A percentile compares a stretch with the other conserved stretches of the same genome.
These are phyloP conservation scores for Takifugu rubripes DNA, from an alignment of 2,797 vertebrate species.

Conservation along the genomic window DNA sequence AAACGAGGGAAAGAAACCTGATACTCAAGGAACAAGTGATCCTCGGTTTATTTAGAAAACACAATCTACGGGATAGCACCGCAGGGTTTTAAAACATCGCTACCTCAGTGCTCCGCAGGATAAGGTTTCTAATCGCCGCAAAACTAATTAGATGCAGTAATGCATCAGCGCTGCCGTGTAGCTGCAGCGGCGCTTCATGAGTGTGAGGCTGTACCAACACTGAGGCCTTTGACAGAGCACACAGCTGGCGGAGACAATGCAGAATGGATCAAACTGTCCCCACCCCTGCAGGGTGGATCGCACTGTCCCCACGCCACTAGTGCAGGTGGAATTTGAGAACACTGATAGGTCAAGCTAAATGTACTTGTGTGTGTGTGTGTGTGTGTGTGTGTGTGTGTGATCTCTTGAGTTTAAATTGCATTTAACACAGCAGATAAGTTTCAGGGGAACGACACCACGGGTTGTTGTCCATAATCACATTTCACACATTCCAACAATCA, in stretches of 20 bases:
- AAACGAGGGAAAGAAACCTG: neutral
- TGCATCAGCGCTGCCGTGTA: neutral
- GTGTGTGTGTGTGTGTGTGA: no score
- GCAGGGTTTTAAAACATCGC: neutral
- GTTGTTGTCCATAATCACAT: no score
- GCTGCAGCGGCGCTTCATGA: constrained; percentile 3
- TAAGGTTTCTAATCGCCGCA: neutral
- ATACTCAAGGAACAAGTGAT: neutral
- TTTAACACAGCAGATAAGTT: no score
- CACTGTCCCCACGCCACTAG: no score
- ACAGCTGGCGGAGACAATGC: neutral
- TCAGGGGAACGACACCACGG: no score
- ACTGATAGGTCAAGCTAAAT: no score
- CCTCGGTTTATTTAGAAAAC: neutral
- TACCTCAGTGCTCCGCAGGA: neutral
- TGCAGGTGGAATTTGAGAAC: no score
- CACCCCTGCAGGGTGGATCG: no score
- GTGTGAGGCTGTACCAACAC: neutral
- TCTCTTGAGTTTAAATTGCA: no score
- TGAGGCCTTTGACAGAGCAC: neutral
- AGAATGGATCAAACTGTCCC: neutral
- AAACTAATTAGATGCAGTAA: constrained; percentile 7
- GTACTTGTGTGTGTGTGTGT: no score
- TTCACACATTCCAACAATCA: no score
- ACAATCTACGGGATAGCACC: neutral